Evolutionary conservation across 2,888 invertebrate genomes (phyloP).

Genomic region (Noctua fimbriata): DNA sequence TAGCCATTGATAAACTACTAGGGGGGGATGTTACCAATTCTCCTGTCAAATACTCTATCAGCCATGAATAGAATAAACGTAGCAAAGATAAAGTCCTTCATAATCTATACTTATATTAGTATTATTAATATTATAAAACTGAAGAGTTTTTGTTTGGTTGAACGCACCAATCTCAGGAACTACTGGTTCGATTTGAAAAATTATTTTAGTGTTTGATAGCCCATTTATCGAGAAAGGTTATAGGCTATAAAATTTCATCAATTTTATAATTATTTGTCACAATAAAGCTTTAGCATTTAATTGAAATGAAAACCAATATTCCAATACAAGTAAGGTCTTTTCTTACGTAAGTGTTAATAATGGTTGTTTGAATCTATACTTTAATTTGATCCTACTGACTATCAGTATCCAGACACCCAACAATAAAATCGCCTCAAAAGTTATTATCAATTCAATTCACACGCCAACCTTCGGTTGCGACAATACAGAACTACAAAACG

Average conservation of each 20-base stretch:
- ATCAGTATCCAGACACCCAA: neutral
- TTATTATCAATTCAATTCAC: slow-evolving; percentile 47
- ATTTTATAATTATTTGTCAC: neutral
- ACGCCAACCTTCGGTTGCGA: slow-evolving; percentile 31
- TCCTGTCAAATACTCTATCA: neutral
- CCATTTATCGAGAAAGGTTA: too few species aligned
- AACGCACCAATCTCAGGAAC: too few species aligned
- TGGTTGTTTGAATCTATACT: neutral
- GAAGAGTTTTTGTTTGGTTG: too few species aligned
- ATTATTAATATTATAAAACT: too few species aligned
- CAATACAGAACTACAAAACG: slow-evolving; percentile 23
- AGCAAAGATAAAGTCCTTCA: neutral
- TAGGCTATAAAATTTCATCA: too few species aligned
- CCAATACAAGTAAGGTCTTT: neutral
- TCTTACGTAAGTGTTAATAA: neutral
- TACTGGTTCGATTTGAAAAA: too few species aligned
- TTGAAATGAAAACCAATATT: neutral
- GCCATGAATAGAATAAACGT: neutral
- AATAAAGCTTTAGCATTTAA: neutral
- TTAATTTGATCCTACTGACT: neutral
- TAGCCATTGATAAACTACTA: neutral
- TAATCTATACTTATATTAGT: too few species aligned
- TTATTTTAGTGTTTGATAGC: too few species aligned
- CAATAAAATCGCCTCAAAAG: neutral
- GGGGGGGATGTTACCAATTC: neutral